phyloP scores from a whole-genome alignment of 2,888 invertebrate species.

The Mystacides longicornis region DNA sequence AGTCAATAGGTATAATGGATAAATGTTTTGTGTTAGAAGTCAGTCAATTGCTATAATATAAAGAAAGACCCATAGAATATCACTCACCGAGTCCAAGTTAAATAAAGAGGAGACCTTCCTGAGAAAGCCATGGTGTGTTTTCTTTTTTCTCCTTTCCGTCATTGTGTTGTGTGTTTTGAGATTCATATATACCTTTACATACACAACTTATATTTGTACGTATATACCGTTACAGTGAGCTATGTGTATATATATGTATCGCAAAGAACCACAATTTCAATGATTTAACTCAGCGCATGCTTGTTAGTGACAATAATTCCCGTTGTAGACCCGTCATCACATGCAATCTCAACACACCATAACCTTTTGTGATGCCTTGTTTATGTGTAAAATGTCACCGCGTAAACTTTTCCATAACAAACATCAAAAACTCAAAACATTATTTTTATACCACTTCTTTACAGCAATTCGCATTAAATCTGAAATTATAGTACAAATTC shows the following conservation, averaged over 20 bases:
- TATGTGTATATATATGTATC: neutral
- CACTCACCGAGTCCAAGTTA: conserved; percentile 78
- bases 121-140: conserved; percentile 63
- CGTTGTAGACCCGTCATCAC: conserved; percentile 9
- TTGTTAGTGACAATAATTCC: conserved; percentile 25
- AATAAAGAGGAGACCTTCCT: conserved; percentile 84
- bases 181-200: no score
- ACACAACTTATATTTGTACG: no score
- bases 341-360: conserved; percentile 20
- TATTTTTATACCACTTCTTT: no score
- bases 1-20: neutral
- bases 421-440: no score
- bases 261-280: no score
- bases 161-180: conserved; percentile 34
- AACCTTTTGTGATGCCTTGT: no score
- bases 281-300: conserved; percentile 18
- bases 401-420: no score
- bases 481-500: no score
- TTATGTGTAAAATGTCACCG: no score
- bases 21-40: neutral
- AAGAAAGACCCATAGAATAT: neutral
- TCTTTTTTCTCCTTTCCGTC: conserved; percentile 52
- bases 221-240: no score
- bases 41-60: no score
- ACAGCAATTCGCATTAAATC: no score